A percentile compares a stretch with the other conserved stretches of the same genome.
phyloP scores from a whole-genome alignment of 2,113 vertebrate species.

The Geococcyx californianus region DNA sequence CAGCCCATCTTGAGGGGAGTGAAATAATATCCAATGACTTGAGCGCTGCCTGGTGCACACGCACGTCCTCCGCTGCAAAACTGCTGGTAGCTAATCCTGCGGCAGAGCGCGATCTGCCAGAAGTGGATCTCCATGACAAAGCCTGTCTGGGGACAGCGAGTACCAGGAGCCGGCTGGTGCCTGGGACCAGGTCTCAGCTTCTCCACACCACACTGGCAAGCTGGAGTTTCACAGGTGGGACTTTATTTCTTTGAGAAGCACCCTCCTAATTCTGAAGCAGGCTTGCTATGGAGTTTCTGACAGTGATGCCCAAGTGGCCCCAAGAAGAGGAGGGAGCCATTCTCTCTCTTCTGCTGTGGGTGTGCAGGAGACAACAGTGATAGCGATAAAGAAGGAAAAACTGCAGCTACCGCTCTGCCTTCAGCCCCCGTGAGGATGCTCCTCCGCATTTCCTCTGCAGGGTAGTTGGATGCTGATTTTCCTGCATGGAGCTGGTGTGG shows the following conservation, averaged over 20 bases:
- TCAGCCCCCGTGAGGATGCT: neutral
- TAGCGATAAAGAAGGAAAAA: accelerated
- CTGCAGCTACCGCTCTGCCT: neutral
- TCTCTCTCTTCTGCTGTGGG: neutral
- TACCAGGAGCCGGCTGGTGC: neutral
- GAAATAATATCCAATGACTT: neutral
- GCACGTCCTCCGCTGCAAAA: accelerated
- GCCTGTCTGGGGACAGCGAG: neutral
- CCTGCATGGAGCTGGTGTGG: neutral
- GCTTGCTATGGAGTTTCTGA: accelerated
- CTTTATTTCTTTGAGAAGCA: neutral
- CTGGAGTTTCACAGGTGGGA: neutral
- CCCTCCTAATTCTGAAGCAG: accelerated
- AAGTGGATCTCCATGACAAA: neutral
- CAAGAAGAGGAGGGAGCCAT: neutral
- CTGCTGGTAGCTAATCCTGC: neutral
- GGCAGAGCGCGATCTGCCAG: neutral
- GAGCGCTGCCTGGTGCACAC: neutral
- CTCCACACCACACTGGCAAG: accelerated
- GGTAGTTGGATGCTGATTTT: accelerated
- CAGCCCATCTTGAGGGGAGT: neutral
- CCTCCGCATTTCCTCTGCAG: neutral
- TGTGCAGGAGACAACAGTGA: neutral
- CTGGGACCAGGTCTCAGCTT: neutral
- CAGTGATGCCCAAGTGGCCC: neutral